phyloP scores from a whole-genome alignment of 2,888 invertebrate species.

The Tachina fera region DNA sequence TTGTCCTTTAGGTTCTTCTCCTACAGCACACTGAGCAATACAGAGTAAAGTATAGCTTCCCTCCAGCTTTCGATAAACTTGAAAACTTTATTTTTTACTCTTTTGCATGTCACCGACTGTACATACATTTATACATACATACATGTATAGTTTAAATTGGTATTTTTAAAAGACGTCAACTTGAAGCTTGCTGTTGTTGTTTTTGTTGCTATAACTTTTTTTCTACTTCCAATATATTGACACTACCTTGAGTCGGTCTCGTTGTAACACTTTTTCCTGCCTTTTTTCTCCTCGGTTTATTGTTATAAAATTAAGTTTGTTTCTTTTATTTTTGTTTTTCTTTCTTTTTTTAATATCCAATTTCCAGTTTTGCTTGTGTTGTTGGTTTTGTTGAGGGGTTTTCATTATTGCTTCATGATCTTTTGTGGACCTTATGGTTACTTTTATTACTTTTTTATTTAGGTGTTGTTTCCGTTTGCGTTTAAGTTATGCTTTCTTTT shows the following conservation, averaged over 20 bases:
- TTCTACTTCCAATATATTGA: conserved; percentile 57
- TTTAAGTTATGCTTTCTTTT: conserved; percentile 2
- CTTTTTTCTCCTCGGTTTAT: not conserved
- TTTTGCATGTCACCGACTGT: not conserved
- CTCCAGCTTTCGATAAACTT: conserved; percentile 17
- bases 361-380: conserved; percentile 15
- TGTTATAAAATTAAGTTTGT: conserved; percentile 34
- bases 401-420: conserved; percentile 23
- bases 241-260: conserved; percentile 43
- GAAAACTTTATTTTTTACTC: not conserved
- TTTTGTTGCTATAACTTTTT: conserved; percentile 14
- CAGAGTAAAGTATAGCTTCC: not conserved
- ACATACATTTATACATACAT: too few relatives aligned
- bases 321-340: not conserved
- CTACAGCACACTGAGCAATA: not conserved
- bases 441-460: conserved; percentile 37
- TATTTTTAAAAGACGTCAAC: conserved; percentile 21
- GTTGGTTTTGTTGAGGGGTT: not conserved
- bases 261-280: conserved; percentile 12
- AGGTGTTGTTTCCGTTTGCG: conserved; percentile 37
- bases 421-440: conserved; percentile 5
- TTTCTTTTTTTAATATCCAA: conserved; percentile 12
- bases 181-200: not conserved
- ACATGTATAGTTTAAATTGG: conserved; percentile 4
- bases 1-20: not conserved